Evolutionary conservation across 2,888 invertebrate species (phyloP), one percentile per base, ranked within the genome.

Genomic region (Drosophila pegasa): DNA sequence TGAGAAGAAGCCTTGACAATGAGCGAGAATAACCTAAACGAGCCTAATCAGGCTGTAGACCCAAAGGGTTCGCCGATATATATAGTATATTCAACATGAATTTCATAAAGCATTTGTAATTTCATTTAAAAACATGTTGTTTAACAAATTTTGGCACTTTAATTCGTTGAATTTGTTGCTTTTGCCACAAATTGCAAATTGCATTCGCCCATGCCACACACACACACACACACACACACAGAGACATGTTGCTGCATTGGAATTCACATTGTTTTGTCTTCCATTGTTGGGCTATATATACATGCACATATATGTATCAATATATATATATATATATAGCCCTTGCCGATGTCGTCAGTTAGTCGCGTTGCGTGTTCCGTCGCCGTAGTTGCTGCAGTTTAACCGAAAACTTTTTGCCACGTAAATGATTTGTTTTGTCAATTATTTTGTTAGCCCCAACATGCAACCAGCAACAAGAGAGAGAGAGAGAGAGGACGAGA

Each of bases 361-460:
- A 67, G 40, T 67, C 38, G 62, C 81, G 88, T 86, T 87, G 86
- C 86, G 86, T 86, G 86, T 71, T 80, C 67, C 71, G 70, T 79
- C 75, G 80, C 78, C 83, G 82, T 79, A 88, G n/a, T n/a, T 74
- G 77, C 80, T 78, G 77, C 87, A 63, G 76, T 81, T 66, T 64
- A 76, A 74, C 66, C 70, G 40, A 87, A 80, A 80, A 87, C 75
- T 80, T 88, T 45, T 85, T 69, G 81, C 81, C 85, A 79, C 88
- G 84, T 77, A 88, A 88, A 87, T 85, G 89, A 86, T 87, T 86
- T 88, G 86, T 88, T 86, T 86, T 86, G 88, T 86, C 86, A 86
- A 86, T 86, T 86, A 86, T 86, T 86, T 78, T 81, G 87, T 86
- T 86, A 88, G 86, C 78, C 45, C 74, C 76, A 78, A 82, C 87